Percentiles rank a stretch among this genome's conserved stretches.
Conservation (phyloP, 1,140 invertebrate species). For the Zaprionus inermis region DNA sequence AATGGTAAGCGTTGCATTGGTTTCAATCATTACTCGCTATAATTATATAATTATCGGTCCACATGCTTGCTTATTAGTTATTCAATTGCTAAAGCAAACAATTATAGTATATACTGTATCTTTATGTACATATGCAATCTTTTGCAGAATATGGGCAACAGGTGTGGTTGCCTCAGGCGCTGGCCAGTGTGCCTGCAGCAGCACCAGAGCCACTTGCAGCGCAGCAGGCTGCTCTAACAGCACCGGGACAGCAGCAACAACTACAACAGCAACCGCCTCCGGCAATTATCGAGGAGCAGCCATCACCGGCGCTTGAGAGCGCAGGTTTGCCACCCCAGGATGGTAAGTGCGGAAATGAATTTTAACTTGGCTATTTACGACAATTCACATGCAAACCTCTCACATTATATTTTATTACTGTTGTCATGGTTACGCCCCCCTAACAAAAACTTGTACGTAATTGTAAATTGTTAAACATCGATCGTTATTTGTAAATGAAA, state of each 20-base stretch:
- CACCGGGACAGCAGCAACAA: constrained; percentile 33
- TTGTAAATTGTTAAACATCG: constrained; percentile 8
- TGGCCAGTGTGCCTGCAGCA: constrained; percentile 40
- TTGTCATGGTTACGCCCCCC: constrained; percentile 70
- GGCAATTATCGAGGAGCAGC: constrained; percentile 48
- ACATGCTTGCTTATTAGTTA: background rate
- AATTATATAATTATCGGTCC: background rate
- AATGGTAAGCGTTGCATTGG: constrained; percentile 56
- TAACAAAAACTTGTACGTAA: constrained; percentile 40
- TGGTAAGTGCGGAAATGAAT: constrained; percentile 77
- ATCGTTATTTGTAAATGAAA: constrained; percentile 22
- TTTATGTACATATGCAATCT: background rate
- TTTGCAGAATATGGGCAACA: constrained; percentile 68
- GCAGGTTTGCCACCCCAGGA: constrained; percentile 73
- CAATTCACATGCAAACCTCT: constrained; percentile 80
- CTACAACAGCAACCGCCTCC: constrained; percentile 6
- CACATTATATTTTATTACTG: constrained; percentile 80
- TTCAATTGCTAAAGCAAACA: too few relatives aligned
- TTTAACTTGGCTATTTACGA: constrained; percentile 54
- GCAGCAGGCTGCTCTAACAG: constrained; percentile 16
- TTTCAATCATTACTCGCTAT: background rate
- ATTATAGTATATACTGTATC: background rate
- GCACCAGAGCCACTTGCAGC: constrained; percentile 33
- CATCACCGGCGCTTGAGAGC: constrained; percentile 55
- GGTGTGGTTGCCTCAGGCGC: constrained; percentile 62